Evolutionary conservation across 2,113 vertebrate species (phyloP).

Genomic region (Circaetus cinerascens): DNA sequence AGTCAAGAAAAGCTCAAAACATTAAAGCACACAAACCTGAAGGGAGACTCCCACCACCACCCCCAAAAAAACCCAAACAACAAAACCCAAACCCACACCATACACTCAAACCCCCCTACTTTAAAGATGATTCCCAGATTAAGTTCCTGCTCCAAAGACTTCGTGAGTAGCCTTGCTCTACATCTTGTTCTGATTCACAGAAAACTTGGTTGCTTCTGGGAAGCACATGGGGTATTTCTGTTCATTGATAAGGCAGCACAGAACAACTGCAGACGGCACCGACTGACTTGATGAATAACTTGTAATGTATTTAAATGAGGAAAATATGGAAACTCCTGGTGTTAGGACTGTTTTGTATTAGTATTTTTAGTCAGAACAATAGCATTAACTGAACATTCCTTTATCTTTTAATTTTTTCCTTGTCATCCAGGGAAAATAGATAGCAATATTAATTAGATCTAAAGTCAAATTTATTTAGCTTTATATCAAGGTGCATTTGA

Average conservation of each 20-base stretch:
- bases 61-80: too few relatives aligned
- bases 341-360: not conserved
- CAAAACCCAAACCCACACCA: too few relatives aligned
- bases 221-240: not conserved
- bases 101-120: not conserved
- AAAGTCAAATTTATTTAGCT: not conserved
- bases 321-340: not conserved
- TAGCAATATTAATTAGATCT: not conserved
- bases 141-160: not conserved
- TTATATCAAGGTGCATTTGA: not conserved
- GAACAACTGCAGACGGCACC: not conserved
- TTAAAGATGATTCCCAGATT: not conserved
- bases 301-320: not conserved
- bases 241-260: not conserved
- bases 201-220: not conserved
- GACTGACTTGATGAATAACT: not conserved
- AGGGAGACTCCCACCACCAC: not conserved
- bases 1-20: not conserved
- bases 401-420: not conserved
- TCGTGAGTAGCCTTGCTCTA: not conserved
- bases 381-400: not conserved
- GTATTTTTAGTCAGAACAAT: not conserved
- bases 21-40: not conserved
- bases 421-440: not conserved
- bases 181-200: not conserved